These are phyloP conservation scores for Abrostola tripartita DNA, from an alignment of 2,888 invertebrate species.

Conservation along the genomic window DNA sequence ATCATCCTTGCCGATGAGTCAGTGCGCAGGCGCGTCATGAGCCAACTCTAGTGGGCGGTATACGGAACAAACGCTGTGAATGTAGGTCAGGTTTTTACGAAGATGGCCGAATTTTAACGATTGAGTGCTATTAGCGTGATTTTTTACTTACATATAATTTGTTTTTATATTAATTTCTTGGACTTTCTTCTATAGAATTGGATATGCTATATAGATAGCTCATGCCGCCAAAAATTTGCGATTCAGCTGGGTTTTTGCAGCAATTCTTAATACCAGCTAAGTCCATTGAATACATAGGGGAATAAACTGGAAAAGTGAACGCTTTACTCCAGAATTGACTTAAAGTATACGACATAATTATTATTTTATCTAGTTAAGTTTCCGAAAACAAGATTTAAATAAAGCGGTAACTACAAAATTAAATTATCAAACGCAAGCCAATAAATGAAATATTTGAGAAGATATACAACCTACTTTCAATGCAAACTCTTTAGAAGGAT, in stretches of 20 bases:
- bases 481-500: conserved; percentile 33
- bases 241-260: not conserved
- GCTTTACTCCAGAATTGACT: too few species aligned
- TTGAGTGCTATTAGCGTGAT: conserved; percentile 20
- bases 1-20: conserved; percentile 54
- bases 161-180: not conserved
- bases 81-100: conserved; percentile 57
- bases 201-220: too few species aligned
- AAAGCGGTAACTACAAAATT: too few species aligned
- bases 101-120: conserved; percentile 34
- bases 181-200: too few species aligned
- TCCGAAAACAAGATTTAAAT: too few species aligned
- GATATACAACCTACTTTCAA: conserved; percentile 5
- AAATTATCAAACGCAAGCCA: too few species aligned
- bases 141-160: conserved; percentile 9
- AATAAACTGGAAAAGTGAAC: not conserved
- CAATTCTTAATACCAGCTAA: not conserved
- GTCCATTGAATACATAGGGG: too few species aligned
- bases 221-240: not conserved
- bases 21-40: conserved; percentile 50
- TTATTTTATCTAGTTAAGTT: too few species aligned
- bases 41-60: conserved; percentile 52
- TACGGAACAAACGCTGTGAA: conserved; percentile 48
- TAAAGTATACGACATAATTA: too few species aligned
- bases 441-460: not conserved